Conservation (phyloP, 1,140 invertebrate species). For the Drosophila parabipectinata region DNA sequence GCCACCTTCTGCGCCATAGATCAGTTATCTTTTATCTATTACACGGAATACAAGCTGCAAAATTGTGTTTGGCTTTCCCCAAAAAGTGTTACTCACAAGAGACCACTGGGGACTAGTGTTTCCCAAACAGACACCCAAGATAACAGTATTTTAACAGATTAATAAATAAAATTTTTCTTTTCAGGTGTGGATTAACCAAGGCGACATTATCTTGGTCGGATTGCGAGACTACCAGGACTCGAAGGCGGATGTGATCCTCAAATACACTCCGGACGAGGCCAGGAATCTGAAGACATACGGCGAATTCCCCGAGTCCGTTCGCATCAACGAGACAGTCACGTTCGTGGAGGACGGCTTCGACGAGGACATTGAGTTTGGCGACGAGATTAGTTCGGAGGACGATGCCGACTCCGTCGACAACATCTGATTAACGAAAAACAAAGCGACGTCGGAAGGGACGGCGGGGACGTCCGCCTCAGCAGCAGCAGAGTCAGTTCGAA, state of each 20-base stretch:
- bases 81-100: conserved; percentile 16
- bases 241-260: conserved; percentile 99
- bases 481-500: conserved; percentile 56
- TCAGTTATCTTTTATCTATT: conserved; percentile 68
- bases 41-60: conserved; percentile 53
- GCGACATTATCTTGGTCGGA: conserved; percentile 98
- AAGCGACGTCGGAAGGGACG: conserved; percentile 39
- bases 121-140: conserved; percentile 15
- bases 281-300: conserved; percentile 99
- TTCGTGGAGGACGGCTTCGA: conserved; percentile 97
- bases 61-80: conserved; percentile 42
- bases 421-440: conserved; percentile 83
- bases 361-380: conserved; percentile 97
- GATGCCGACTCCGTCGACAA: conserved; percentile 92
- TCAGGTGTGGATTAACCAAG: conserved; percentile 98
- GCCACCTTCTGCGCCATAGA: conserved; percentile 43
- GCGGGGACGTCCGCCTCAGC: conserved; percentile 28
- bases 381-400: conserved; percentile 95
- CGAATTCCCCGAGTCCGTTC: conserved; percentile 98
- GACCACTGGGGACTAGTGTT: conserved; percentile 17
- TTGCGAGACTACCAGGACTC: conserved; percentile 99
- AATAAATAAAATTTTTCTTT: conserved; percentile 9
- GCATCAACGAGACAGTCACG: conserved; percentile 96
- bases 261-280: conserved; percentile 99
- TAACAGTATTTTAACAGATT: conserved; percentile 1